These are phyloP conservation scores for Dicyrtoma fusca DNA, from an alignment of 2,888 invertebrate genomes.

Conservation along the genomic window DNA sequence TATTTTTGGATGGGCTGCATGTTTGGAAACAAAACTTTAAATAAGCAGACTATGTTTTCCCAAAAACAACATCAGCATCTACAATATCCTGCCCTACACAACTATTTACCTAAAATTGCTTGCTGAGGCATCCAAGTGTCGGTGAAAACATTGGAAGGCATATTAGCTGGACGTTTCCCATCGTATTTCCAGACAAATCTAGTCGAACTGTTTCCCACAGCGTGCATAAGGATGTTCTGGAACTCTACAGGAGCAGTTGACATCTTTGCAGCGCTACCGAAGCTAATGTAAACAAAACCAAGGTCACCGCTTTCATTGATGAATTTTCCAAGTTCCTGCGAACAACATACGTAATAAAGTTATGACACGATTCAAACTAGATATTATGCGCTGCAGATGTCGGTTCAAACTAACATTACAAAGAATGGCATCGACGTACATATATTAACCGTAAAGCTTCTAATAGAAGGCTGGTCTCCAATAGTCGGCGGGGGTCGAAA, in stretches of 20 bases:
- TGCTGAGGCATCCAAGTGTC: conserved; percentile 48
- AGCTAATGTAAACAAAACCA: conserved; percentile 52
- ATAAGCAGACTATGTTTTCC: too few relatives aligned
- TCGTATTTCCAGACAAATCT: conserved; percentile 49
- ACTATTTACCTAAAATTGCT: conserved; percentile 46
- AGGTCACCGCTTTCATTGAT: conserved; percentile 43
- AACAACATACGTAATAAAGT: too few relatives aligned
- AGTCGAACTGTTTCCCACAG: conserved; percentile 25
- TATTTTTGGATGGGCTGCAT: conserved; percentile 64
- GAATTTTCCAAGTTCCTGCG: conserved; percentile 49
- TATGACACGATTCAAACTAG: too few relatives aligned
- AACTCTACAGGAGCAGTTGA: conserved; percentile 42
- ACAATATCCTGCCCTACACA: too few relatives aligned
- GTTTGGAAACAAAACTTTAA: too few relatives aligned
- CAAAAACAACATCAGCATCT: too few relatives aligned
- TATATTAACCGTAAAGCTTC: too few relatives aligned
- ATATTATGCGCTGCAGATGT: too few relatives aligned
- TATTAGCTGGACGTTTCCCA: conserved; percentile 34
- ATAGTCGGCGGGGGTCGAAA: too few relatives aligned
- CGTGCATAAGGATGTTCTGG: conserved; percentile 31
- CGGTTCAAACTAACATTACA: too few relatives aligned
- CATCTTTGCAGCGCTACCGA: conserved; percentile 51
- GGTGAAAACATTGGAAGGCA: conserved; percentile 44
- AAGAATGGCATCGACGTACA: too few relatives aligned
- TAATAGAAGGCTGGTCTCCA: too few relatives aligned